Base-by-base conservation (phyloP, 2,888 invertebrate genomes). In the Chaetogeoica ovagalla region DNA sequence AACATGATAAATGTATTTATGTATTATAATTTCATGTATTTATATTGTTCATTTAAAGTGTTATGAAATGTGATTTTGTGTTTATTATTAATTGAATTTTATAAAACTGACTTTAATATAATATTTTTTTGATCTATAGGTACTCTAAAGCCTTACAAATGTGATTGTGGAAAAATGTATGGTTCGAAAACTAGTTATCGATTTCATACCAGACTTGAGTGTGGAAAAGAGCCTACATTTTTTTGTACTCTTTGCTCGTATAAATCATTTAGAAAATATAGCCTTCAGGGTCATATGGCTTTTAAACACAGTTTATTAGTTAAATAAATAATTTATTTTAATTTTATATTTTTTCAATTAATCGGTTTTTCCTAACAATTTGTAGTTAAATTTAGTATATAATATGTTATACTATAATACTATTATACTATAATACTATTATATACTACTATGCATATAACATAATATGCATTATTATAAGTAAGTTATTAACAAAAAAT, bases 171-270 rank as follows among this genome's bases (percentile, higher is more conserved):
- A 23, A 83, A 82, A 82, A 77, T 75, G 52, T 83, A 83, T 62
- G 63, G 72, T 21, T 82, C 82, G 43, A 82, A 81, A 68, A 81
- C 81, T 21, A 83, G 82, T 57, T 82, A 82, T 48, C 79, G 62
- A 30, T 72, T 83, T 23, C 87, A 87, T 83, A 83, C 85, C 81
- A 84, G 85, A 79, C 84, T 86, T 62, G 86, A 87, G 83, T 87
- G 87, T 82, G 87, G 87, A 30, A 85, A 85, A 82, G 85, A 85
- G 23, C 87, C 87, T 4, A 83, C 82, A 63, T 86, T 85, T 82
- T 85, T 85, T 72, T 87, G 87, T 82, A 85, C 85, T 3, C 85
- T 85, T 83, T 87, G 86, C 81, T 83, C 83, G 66, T 85, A 85
- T 83, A 85, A 85, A 59, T 84, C 85, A 21, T 86, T 86, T 73